These are phyloP conservation scores for Andrena marginata DNA, from an alignment of 2,888 invertebrate species.

Conservation along the genomic window DNA sequence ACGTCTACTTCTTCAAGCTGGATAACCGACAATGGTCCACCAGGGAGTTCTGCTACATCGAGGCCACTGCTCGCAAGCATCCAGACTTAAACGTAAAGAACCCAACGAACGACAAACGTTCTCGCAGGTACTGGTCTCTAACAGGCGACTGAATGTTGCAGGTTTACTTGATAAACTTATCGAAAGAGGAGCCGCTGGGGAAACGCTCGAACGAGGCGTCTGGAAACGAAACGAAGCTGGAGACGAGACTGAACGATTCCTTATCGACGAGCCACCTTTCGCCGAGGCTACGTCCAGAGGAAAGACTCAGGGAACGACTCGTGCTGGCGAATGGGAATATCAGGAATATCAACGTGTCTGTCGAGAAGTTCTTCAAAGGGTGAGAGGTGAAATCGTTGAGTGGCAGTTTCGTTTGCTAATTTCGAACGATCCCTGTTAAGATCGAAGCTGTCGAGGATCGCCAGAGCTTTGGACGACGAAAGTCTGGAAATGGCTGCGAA, in stretches of 20 bases:
- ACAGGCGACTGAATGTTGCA: constrained; percentile 31
- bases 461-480: constrained; percentile 60
- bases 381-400: constrained; percentile 42
- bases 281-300: constrained; percentile 40
- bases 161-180: constrained; percentile 74
- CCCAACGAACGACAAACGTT: not conserved
- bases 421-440: constrained; percentile 50
- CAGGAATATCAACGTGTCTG: constrained; percentile 67
- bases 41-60: constrained; percentile 77
- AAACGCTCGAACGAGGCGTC: not conserved
- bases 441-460: constrained; percentile 70
- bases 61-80: constrained; percentile 75
- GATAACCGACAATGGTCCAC: constrained; percentile 75
- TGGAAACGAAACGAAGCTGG: not conserved
- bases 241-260: constrained; percentile 29
- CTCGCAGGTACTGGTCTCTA: not conserved
- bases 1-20: constrained; percentile 78
- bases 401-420: no score
- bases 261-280: constrained; percentile 8
- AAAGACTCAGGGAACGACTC: constrained; percentile 59
- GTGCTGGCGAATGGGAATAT: constrained; percentile 69
- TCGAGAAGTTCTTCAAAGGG: constrained; percentile 75
- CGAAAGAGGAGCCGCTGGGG: constrained; percentile 20
- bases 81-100: constrained; percentile 73
- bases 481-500: constrained; percentile 77